Base-by-base conservation (phyloP, 2,113 vertebrate genomes). In the Rissa tridactyla region DNA sequence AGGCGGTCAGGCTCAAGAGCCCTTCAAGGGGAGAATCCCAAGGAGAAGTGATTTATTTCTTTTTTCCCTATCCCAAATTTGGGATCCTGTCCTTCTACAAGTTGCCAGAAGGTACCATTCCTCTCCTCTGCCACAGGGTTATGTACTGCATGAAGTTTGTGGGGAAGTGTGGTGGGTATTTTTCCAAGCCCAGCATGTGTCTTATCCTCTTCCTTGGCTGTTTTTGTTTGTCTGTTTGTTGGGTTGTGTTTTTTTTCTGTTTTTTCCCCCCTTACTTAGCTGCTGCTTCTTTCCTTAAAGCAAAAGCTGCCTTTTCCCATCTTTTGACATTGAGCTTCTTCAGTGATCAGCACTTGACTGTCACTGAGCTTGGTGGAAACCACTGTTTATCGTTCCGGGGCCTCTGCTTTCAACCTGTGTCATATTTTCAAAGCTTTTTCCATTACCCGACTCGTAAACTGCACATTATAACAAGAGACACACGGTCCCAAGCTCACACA, bases 401-500 rank as follows among this genome's bases (percentile, higher is more conserved):
- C 21, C 20, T 82, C 38, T 60, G 20, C 21, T 80, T 71, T 83
- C 13, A 3, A 38, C 27, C 11, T 57, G 15, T 62, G 15, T 36
- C 13, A 16, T 54, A 58, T 68, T 64, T 68, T 44, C 47, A 51
- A 85, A 82, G 32, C 2, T 0, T 49, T 60, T 73, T 62, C 15
- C 23, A 49, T 68, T 79, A 57, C 20, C 11, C 2, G 0, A 0
- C 12, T 70, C 38, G 38, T 79, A 57, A 88, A 73, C 5, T 46
- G 38, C 20, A 49, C 11, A 47, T 82, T 11, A 27, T 29, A 66
- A 34, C 12, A 86, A 44, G 18, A 58, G 8, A 64, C 10, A n/a
- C 2, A 0, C 0, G 0, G 15, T 55, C 49, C 13, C 4, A 82
- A 78, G 18, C 15, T 71, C 40, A 47, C 17, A 36, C 5, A 47